A percentile compares a stretch with the other conserved stretches of the same genome.
Conservation (phyloP, 2,113 vertebrate species). For the Osmerus mordax region DNA sequence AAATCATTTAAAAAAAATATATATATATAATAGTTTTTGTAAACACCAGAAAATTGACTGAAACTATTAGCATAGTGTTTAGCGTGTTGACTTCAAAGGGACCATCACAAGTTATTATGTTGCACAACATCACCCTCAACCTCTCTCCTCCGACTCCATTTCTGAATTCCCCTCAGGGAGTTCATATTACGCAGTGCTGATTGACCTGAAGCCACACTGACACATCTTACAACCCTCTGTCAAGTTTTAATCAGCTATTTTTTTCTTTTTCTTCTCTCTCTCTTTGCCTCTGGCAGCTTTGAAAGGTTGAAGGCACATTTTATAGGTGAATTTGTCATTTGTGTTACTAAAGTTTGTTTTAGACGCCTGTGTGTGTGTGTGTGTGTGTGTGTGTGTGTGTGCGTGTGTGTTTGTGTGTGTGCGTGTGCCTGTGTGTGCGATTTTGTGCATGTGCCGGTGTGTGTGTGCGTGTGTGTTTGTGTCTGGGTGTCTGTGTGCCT, state of each 20-base stretch:
- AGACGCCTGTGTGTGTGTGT: constrained; percentile 4
- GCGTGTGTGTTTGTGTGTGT: constrained; percentile 5
- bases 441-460: constrained; percentile 1
- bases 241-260: constrained; percentile 61
- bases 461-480: constrained; percentile 14
- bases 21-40: constrained; percentile 23
- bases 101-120: constrained; percentile 51
- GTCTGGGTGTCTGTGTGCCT: no score
- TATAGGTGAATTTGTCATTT: constrained; percentile 54
- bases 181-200: constrained; percentile 67
- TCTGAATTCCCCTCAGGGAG: constrained; percentile 35
- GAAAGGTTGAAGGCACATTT: constrained; percentile 62
- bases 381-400: constrained; percentile 1
- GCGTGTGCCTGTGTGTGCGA: neutral
- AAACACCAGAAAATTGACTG: constrained; percentile 24
- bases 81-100: constrained; percentile 53
- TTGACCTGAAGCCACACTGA: constrained; percentile 64
- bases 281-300: neutral
- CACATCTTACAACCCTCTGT: constrained; percentile 62
- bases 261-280: neutral
- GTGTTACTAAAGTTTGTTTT: constrained; percentile 62
- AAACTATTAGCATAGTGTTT: constrained; percentile 20
- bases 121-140: constrained; percentile 41
- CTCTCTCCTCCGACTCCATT: neutral
- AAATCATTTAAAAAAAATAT: no score